Base-by-base conservation (phyloP, 2,797 vertebrate species). In the Pachyuromys duprasi region DNA sequence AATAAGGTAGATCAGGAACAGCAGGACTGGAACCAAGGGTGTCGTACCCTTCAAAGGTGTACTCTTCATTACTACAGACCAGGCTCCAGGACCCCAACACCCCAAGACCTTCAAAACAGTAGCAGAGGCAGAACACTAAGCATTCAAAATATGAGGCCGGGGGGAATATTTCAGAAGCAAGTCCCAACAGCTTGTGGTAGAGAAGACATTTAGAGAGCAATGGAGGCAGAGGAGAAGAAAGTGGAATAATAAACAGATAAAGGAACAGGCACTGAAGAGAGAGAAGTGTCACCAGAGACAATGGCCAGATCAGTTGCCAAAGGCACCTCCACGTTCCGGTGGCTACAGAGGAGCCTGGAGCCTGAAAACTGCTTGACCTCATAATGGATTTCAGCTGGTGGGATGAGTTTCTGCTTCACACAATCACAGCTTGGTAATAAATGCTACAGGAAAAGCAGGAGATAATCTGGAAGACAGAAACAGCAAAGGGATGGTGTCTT, bases 291-390 rank as follows among this genome's bases (percentile, higher is more conserved):
- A 53, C 45, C 26, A 79, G 53, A 93, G 49, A 62, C 49, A 49
- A 49, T 2, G 0, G 18, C 28, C 31, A 65, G 33, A 42, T 39
- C 39, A 15, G 57, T 81, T 5, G 9, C 57, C 24, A 17, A 1
- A 17, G 24, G 1, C 24, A 76, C 65, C 42, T 26, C 24, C 57
- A 22, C 13, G 18, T 11, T 5, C 33, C n/a, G 11, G 15, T 31
- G 63, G 26, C 24, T 57, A 12, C 6, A 7, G 14, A 2, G 49
- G 31, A 14, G 67, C n/a, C 45, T 12, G 49, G 55, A 31, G 8
- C 15, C 67, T 15, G 1, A 2, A 22, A 26, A 31, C 8, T 18
- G 24, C 14, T 26, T 2, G 5, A 0, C n/a, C 45, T 83, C 20
- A 24, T 11, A 17, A 26, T 78, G 84, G 13, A 31, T 62, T 5